Evolutionary conservation across 2,888 invertebrate species (phyloP).

Genomic region (Drosophila macrospina): DNA sequence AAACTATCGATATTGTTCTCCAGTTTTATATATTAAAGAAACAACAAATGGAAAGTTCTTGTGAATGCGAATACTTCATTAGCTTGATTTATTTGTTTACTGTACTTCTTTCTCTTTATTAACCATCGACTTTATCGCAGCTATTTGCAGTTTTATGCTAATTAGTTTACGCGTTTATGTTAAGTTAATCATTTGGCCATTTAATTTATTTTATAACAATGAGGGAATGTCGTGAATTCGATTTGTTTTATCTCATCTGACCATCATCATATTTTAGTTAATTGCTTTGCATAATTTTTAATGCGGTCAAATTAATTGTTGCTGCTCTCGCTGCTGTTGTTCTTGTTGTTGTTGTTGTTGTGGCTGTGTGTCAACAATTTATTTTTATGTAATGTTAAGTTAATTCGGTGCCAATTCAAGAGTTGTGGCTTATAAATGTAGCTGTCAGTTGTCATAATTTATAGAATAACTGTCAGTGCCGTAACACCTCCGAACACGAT

Average conservation of each 20-base stretch:
- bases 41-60: not conserved
- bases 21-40: not conserved
- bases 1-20: too few species aligned
- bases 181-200: constrained; percentile 21
- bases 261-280: constrained; percentile 66
- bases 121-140: constrained; percentile 4
- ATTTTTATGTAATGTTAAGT: constrained; percentile 60
- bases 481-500: constrained; percentile 80
- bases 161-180: too few species aligned
- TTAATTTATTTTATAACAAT: constrained; percentile 29
- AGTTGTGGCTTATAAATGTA: constrained; percentile 79
- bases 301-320: constrained; percentile 74
- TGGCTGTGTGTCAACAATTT: constrained; percentile 61
- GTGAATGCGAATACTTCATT: not conserved
- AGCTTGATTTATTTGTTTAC: not conserved
- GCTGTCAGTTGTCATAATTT: constrained; percentile 82
- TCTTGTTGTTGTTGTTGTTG: constrained; percentile 11
- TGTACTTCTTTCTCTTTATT: not conserved
- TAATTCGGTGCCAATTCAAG: constrained; percentile 69
- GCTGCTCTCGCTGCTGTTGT: constrained; percentile 28
- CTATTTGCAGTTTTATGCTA: too few species aligned
- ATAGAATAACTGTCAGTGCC: constrained; percentile 79
- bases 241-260: constrained; percentile 47
- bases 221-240: constrained; percentile 17
- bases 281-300: constrained; percentile 73